A percentile compares a stretch with the other conserved stretches of the same genome.
These are phyloP conservation scores for Phacellophora camtschatica DNA, from an alignment of 30 jellyfish, hydroid and myxozoan genomes.

Conservation along the genomic window DNA sequence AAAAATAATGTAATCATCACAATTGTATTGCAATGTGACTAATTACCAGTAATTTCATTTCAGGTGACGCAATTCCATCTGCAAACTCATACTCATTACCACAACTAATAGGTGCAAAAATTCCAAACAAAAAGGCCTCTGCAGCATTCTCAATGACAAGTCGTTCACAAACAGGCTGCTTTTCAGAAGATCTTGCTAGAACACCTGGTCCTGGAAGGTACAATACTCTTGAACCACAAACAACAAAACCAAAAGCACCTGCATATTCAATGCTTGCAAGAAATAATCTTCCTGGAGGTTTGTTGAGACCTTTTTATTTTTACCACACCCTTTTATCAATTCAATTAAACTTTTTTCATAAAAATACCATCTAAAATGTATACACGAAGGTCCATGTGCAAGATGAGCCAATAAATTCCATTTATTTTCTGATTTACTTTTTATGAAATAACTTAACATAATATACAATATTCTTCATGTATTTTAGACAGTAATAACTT, in stretches of 20 bases:
- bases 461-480: too few species aligned
- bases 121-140: conserved; percentile 92
- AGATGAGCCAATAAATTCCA: too few species aligned
- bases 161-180: conserved; percentile 96
- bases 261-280: conserved; percentile 93
- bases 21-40: too few species aligned
- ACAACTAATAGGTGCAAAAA: conserved; percentile 79
- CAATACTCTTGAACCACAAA: conserved; percentile 82
- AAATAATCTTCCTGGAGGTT: conserved; percentile 98
- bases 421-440: too few species aligned
- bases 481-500: too few species aligned
- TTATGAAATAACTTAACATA: too few species aligned
- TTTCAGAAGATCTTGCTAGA: conserved; percentile 96
- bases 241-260: conserved; percentile 77
- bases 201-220: conserved; percentile 99
- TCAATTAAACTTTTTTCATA: too few species aligned
- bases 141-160: conserved; percentile 99
- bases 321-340: too few species aligned
- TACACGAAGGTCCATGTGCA: too few species aligned
- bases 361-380: too few species aligned
- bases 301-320: neutral
- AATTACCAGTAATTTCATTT: too few species aligned
- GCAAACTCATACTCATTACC: conserved; percentile 94
- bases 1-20: too few species aligned
- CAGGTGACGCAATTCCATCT: conserved; percentile 98